Evolutionary conservation across 2,888 invertebrate genomes (phyloP), one percentile per base, ranked within the genome.

Genomic region (Nomada hirtipes): DNA sequence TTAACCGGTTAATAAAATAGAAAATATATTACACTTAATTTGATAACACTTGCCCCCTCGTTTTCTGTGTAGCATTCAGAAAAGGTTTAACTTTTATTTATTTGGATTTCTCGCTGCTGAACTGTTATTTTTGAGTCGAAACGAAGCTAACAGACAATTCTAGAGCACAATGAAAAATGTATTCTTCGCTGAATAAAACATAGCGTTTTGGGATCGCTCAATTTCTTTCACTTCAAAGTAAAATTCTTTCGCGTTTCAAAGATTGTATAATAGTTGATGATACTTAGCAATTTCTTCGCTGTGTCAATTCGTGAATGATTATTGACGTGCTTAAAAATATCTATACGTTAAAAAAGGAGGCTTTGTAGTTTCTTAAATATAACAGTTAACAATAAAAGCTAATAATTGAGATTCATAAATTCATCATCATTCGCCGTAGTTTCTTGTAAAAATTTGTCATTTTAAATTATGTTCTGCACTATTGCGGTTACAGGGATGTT

Each of bases 31-130:
- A n/a, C 4, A 36, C 9, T 9, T 36, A n/a, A 20, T 67, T 11
- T 20, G n/a, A 29, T 52, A 15, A 11, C 1, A 13, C 2, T 13
- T 11, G 47, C 20, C 23, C 1, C 10, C 9, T 18, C 44, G 26
- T 47, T 47, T 64, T 50, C 47, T n/a, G 29, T 13, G 26, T 29
- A 65, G 50, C 47, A 23, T 64, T 4, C 26, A 50, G 13, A 29
- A 18, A 15, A 65, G 29, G 50, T 65, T 29, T 2, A 50, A 50
- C 26, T 7, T 50, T 13, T 65, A 50, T 50, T 65, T 65, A 65
- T 65, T 65, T 67, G 29, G 29, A n/a, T 67, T 52, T 29, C 29
- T 47, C 2, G 13, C 26, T 50, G 26, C 2, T 67, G 15, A 2
- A 20, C 26, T 53, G 29, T 52, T 67, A 52, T 36, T 52, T 67